A percentile compares a stretch with the other conserved stretches of the same genome.
Conservation (phyloP, 2,113 vertebrate genomes). For the Larimichthys polyactis region DNA sequence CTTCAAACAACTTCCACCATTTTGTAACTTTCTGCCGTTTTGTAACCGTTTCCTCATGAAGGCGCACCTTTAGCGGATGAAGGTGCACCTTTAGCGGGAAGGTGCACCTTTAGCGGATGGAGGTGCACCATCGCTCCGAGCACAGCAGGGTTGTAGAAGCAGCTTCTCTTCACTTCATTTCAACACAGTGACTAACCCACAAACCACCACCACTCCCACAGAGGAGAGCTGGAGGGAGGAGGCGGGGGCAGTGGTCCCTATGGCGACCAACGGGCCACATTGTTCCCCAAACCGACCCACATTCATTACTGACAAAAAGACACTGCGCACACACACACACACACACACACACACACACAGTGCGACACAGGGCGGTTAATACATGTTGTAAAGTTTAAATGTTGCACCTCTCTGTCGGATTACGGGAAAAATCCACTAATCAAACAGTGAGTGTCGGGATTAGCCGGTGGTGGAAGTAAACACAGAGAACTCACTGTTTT, state of each 20-base stretch:
- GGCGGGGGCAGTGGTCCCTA: constrained; percentile 83
- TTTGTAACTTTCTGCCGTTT: no score
- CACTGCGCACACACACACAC: constrained; percentile 62
- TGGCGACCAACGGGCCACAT: constrained; percentile 86
- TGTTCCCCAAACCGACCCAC: constrained; percentile 85
- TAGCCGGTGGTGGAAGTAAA: constrained; percentile 70
- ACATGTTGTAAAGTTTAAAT: constrained; percentile 64
- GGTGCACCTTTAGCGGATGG: neutral
- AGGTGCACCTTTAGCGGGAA: no score
- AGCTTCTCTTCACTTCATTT: constrained; percentile 77
- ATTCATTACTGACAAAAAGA: constrained; percentile 85
- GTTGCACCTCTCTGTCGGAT: constrained; percentile 68
- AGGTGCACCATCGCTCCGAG: constrained; percentile 18
- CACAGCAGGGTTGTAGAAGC: constrained; percentile 73
- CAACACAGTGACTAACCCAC: constrained; percentile 80
- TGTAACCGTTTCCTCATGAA: no score
- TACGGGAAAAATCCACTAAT: constrained; percentile 74
- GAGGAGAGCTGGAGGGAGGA: constrained; percentile 55
- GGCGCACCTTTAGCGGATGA: no score
- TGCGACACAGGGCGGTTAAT: constrained; percentile 63
- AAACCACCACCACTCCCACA: constrained; percentile 79
- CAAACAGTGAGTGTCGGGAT: constrained; percentile 72
- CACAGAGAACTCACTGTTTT: constrained; percentile 95
- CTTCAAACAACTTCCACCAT: no score
- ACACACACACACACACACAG: constrained; percentile 43